phyloP scores from a whole-genome alignment of 2,797 vertebrate genomes.

The Glossophaga mutica region DNA sequence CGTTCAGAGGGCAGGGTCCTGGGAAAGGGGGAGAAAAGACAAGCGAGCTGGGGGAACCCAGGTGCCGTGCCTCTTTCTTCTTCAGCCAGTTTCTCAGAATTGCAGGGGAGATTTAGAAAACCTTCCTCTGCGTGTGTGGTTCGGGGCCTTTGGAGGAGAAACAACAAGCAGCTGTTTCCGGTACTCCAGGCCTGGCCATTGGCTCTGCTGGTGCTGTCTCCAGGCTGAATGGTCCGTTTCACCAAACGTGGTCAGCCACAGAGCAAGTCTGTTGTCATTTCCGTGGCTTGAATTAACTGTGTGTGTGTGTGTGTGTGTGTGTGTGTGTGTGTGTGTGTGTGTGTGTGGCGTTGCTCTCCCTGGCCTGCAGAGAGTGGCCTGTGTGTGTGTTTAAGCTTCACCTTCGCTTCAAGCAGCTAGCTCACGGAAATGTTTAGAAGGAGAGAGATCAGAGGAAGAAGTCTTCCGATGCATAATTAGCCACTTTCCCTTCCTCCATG shows the following conservation, averaged over 20 bases:
- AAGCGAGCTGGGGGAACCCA: background rate
- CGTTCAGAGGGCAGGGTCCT: background rate
- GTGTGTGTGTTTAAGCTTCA: slow-evolving; percentile 8
- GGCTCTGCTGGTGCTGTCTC: slow-evolving; percentile 69
- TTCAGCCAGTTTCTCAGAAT: background rate
- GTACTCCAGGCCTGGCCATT: slow-evolving; percentile 49
- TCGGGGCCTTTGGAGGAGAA: slow-evolving; percentile 53
- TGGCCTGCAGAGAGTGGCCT: slow-evolving; percentile 24
- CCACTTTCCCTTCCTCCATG: accelerated
- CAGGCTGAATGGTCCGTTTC: slow-evolving; percentile 73
- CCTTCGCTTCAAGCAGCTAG: background rate
- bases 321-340: background rate
- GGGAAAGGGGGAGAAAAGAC: background rate
- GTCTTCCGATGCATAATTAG: slow-evolving; percentile 59
- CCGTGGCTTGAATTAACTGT: background rate
- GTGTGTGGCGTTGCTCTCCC: background rate
- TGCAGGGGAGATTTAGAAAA: background rate
- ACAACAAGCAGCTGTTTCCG: slow-evolving; percentile 38
- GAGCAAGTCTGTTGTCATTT: slow-evolving; percentile 69
- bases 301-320: background rate
- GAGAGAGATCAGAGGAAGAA: slow-evolving; percentile 14
- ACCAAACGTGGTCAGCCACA: slow-evolving; percentile 67
- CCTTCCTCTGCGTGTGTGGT: background rate
- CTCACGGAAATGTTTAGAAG: background rate
- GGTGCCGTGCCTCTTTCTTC: background rate